These are phyloP conservation scores for Pagrus major DNA, from an alignment of 2,113 vertebrate genomes.

Conservation along the genomic window DNA sequence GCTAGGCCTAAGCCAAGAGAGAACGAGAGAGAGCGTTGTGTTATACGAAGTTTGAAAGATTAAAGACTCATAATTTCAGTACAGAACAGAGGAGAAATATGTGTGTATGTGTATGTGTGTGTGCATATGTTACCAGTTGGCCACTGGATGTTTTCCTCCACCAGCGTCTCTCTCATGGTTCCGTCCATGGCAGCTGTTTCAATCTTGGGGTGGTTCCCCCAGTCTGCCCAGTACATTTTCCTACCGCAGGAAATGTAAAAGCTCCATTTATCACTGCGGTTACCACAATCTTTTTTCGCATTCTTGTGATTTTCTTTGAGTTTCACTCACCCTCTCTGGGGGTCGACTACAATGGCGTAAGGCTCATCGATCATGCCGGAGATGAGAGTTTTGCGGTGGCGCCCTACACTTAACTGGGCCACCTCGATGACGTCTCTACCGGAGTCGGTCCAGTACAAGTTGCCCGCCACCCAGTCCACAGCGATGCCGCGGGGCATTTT, in stretches of 20 bases:
- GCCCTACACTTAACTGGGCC: slow-evolving; percentile 92
- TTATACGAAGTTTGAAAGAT: not conserved
- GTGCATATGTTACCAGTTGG: slow-evolving; percentile 87
- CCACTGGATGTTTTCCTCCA: slow-evolving; percentile 98
- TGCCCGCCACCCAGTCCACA: slow-evolving; percentile 96
- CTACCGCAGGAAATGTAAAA: slow-evolving; percentile 72
- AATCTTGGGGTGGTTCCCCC: slow-evolving; percentile 98
- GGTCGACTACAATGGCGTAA: slow-evolving; percentile 95
- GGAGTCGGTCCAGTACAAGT: slow-evolving; percentile 97
- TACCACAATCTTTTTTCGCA: not conserved
- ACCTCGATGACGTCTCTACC: slow-evolving; percentile 96
- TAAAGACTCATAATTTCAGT: not conserved
- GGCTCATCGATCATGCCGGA: slow-evolving; percentile 98
- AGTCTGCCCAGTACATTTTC: slow-evolving; percentile 99
- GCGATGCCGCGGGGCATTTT: slow-evolving; percentile 97
- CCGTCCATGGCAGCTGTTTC: slow-evolving; percentile 97
- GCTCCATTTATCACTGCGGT: not conserved
- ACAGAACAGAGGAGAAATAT: not conserved
- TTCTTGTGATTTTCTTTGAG: not conserved
- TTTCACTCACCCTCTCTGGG: slow-evolving; percentile 87
- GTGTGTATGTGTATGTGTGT: not conserved
- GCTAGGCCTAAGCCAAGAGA: slow-evolving; percentile 87
- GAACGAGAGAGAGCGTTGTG: not conserved
- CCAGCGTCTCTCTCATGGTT: slow-evolving; percentile 92
- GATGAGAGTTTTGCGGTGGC: slow-evolving; percentile 94